phyloP scores from a whole-genome alignment of 2,888 invertebrate genomes.

The Magallana nippona region DNA sequence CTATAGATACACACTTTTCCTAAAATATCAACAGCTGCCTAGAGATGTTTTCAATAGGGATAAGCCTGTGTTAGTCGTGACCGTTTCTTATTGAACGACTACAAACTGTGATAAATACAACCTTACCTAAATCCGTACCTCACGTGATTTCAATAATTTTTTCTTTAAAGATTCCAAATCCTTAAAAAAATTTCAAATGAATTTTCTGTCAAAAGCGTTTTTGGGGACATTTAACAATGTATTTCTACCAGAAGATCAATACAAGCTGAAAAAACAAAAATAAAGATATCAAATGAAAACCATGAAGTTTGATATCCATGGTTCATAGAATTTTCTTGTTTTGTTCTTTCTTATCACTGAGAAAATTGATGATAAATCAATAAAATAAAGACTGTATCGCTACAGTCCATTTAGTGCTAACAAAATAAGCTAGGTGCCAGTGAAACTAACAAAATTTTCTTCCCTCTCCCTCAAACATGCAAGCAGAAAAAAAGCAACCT shows the following conservation, averaged over 20 bases:
- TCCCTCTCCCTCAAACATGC: neutral
- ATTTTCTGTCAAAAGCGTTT: too few relatives aligned
- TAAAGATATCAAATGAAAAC: too few relatives aligned
- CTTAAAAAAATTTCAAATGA: too few relatives aligned
- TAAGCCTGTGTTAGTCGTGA: neutral
- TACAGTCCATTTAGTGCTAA: too few relatives aligned
- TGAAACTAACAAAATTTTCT: too few relatives aligned
- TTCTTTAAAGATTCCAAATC: neutral
- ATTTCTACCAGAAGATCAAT: too few relatives aligned
- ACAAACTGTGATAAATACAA: neutral
- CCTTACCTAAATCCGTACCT: neutral
- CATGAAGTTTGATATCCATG: too few relatives aligned
- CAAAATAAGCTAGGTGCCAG: too few relatives aligned
- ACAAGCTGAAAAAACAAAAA: too few relatives aligned
- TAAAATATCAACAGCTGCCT: neutral
- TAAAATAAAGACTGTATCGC: neutral
- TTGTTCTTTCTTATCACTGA: too few relatives aligned
- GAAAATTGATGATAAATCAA: neutral
- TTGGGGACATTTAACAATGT: too few relatives aligned
- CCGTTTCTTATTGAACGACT: constrained; percentile 3
- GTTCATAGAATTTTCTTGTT: too few relatives aligned
- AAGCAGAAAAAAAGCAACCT: neutral
- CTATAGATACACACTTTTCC: neutral
- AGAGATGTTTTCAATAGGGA: constrained; percentile 14
- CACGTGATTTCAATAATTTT: neutral